Evolutionary conservation across 2,113 vertebrate genomes (phyloP), one percentile per base, ranked within the genome.

Genomic region (Dipodomys ordii): DNA sequence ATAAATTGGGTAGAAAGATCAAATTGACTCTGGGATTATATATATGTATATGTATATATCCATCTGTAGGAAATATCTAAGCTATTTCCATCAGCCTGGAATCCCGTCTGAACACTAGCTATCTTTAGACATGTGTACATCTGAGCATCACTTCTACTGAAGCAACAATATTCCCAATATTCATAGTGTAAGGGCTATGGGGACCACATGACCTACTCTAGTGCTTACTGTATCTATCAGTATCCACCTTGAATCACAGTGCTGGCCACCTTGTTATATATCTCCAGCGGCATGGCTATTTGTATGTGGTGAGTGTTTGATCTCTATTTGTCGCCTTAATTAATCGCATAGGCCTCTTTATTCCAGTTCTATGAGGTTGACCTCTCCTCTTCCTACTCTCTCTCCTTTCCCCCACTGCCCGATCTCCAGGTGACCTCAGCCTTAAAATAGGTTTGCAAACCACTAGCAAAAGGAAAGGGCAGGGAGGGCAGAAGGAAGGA

Each of bases 321-420:
- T 44, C 65, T 92, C 32, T 88, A 30, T 57, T 53, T 39, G 23
- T 10, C 83, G 57, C 68, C 92, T 68, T 87, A n/a, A 62, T 84
- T 81, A 87, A 87, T 79, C 74, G 46, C 28, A 65, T 2, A 84
- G 85, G 53, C 64, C 86, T 91, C 46, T 49, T 74, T 83, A 69
- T 71, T 72, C 44, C 30, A 53, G 69, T 73, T 88, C 67, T 20
- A 49, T 64, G 32, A 79, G 20, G 60, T 81, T 83, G 2, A 39
- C 30, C 64, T 90, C 44, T 67, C 49, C 32, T 44, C 32, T 46
- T 91, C 71, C 73, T 60, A 4, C 65, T 74, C 62, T 65, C 32
- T 69, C 62, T 78, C n/a, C 23, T 68, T 81, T 39, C 11, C 39
- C 35, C 67, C 57, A 60, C 53, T 46, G 65, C 28, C 68, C 49